A percentile compares a stretch with the other conserved stretches of the same genome.
These are phyloP conservation scores for Protobothrops mucrosquamatus DNA, from an alignment of 2,113 vertebrate genomes.

Conservation along the genomic window DNA sequence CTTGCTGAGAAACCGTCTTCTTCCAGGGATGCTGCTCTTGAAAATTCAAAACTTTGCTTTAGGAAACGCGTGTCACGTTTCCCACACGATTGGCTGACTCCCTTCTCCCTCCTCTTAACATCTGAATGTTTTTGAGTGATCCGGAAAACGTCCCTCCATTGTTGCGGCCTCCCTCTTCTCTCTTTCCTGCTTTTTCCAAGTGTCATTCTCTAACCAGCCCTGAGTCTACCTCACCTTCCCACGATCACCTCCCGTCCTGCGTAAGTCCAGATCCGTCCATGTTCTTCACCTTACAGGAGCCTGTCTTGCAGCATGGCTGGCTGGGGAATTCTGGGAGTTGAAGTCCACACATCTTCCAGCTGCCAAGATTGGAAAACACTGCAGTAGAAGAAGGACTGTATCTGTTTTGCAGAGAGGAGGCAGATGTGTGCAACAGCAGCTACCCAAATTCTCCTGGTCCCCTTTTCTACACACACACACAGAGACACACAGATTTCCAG, in stretches of 20 bases:
- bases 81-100: background rate
- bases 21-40: background rate
- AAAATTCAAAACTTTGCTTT: background rate
- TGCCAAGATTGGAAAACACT: background rate
- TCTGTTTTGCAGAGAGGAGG: background rate
- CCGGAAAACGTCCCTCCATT: background rate
- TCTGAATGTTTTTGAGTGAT: background rate
- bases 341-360: background rate
- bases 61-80: background rate
- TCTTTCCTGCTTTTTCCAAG: background rate
- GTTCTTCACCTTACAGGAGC: background rate
- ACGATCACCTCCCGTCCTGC: accelerated
- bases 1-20: background rate
- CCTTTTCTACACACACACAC: too few relatives aligned
- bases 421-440: too few relatives aligned
- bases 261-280: background rate
- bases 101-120: too few relatives aligned
- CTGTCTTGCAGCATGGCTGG: too few relatives aligned
- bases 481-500: too few relatives aligned
- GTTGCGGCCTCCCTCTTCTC: too few relatives aligned
- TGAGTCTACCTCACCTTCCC: background rate
- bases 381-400: background rate
- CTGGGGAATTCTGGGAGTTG: background rate
- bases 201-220: background rate
- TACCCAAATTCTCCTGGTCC: too few relatives aligned